Evolutionary conservation across 2,888 invertebrate species (phyloP).

Genomic region (Heliconius hortense): DNA sequence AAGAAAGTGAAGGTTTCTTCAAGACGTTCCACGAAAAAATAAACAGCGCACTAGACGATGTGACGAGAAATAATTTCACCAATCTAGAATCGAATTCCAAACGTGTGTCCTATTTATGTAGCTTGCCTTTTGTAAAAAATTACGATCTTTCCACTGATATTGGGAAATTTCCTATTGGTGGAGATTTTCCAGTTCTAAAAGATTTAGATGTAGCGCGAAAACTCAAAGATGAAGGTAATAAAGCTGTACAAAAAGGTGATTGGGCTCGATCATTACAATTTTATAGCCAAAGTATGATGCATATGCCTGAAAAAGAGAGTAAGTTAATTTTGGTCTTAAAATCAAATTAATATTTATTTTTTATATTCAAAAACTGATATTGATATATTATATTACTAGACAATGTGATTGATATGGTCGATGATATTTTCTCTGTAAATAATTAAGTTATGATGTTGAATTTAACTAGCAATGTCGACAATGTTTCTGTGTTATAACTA

Average conservation of each 20-base stretch:
- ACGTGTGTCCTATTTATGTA: conserved; percentile 83
- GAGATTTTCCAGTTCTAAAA: conserved; percentile 77
- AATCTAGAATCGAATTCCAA: conserved; percentile 84
- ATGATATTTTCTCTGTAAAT: no score
- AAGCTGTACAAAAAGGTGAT: conserved; percentile 86
- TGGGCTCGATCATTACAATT: conserved; percentile 85
- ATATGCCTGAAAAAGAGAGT: conserved; percentile 86
- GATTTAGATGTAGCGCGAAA: conserved; percentile 82
- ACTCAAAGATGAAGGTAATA: conserved; percentile 87
- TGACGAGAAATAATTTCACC: conserved; percentile 84
- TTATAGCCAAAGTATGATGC: conserved; percentile 86
- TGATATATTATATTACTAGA: no score
- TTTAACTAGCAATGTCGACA: not conserved
- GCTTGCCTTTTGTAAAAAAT: conserved; percentile 74
- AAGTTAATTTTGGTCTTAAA: conserved; percentile 47
- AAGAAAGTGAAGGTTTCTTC: conserved; percentile 79
- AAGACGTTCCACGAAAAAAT: conserved; percentile 84
- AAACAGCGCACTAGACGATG: conserved; percentile 77
- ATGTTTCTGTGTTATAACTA: not conserved
- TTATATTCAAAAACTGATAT: not conserved
- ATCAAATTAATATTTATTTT: not conserved
- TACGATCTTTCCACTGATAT: conserved; percentile 75
- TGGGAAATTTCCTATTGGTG: conserved; percentile 61
- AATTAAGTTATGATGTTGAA: not conserved
- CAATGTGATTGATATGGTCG: no score